Evolutionary conservation across 2,888 invertebrate species (phyloP).

Genomic region (Eristalis intricaria): DNA sequence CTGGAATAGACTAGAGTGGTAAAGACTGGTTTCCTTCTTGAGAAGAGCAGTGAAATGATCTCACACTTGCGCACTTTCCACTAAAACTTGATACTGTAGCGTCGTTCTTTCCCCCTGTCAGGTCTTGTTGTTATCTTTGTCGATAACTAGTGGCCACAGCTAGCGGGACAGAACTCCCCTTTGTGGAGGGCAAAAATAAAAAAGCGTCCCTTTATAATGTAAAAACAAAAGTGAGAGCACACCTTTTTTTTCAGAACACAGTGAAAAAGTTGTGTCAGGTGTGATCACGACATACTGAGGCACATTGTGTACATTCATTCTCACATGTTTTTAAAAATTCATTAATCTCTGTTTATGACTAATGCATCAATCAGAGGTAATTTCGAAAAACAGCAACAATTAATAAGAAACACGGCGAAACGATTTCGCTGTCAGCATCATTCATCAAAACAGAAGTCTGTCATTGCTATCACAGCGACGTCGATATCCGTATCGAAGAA

Average conservation of each 20-base stretch:
- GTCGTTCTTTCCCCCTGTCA: no score
- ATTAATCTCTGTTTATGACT: background rate
- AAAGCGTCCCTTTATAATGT: no score
- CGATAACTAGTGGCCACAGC: no score
- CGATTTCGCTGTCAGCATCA: background rate
- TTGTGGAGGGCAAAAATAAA: no score
- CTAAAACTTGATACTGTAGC: no score
- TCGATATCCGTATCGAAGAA: conserved; percentile 6
- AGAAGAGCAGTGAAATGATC: no score
- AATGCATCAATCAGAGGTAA: background rate
- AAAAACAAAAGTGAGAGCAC: background rate
- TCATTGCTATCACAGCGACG: conserved; percentile 25
- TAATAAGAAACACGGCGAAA: background rate
- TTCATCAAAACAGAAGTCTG: conserved; percentile 19
- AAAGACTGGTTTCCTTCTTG: no score
- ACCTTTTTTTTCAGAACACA: background rate
- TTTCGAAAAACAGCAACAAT: background rate
- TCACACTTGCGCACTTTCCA: no score
- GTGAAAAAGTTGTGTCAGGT: background rate
- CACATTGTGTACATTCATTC: background rate
- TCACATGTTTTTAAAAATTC: background rate
- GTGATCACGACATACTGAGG: background rate
- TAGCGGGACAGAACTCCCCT: no score
- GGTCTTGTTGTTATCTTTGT: no score
- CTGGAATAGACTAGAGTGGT: no score